phyloP scores from a whole-genome alignment of 2,888 invertebrate genomes.

The Nymphalis urticae region DNA sequence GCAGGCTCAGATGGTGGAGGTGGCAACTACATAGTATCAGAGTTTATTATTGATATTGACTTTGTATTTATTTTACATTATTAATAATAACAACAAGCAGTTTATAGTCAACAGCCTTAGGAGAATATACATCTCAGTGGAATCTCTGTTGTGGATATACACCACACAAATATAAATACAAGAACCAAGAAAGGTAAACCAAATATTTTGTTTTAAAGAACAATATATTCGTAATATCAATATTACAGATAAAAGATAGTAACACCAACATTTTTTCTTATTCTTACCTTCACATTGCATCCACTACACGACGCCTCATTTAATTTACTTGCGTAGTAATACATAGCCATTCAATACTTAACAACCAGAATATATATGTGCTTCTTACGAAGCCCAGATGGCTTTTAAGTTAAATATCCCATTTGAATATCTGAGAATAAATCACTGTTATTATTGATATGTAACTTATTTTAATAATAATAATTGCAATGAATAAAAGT shows the following conservation, averaged over 20 bases:
- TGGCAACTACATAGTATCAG: conserved; percentile 42
- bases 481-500: too few species aligned
- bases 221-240: too few species aligned
- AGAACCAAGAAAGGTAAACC: too few species aligned
- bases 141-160: too few species aligned
- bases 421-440: conserved; percentile 27
- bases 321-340: conserved; percentile 86
- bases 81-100: background rate
- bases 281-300: conserved; percentile 64
- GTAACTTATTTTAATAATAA: too few species aligned
- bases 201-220: too few species aligned
- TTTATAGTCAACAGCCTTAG: too few species aligned
- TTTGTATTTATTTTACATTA: background rate
- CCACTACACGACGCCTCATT: conserved; percentile 84
- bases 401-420: conserved; percentile 33
- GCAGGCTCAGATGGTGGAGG: conserved; percentile 65
- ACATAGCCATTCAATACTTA: conserved; percentile 83
- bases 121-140: too few species aligned
- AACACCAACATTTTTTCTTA: background rate
- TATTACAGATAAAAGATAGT: too few species aligned
- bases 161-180: too few species aligned
- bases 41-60: background rate
- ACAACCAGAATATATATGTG: conserved; percentile 41
- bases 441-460: too few species aligned
- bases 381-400: conserved; percentile 28